Conservation (phyloP, 1,140 invertebrate species). For the Cephus cinctus region DNA sequence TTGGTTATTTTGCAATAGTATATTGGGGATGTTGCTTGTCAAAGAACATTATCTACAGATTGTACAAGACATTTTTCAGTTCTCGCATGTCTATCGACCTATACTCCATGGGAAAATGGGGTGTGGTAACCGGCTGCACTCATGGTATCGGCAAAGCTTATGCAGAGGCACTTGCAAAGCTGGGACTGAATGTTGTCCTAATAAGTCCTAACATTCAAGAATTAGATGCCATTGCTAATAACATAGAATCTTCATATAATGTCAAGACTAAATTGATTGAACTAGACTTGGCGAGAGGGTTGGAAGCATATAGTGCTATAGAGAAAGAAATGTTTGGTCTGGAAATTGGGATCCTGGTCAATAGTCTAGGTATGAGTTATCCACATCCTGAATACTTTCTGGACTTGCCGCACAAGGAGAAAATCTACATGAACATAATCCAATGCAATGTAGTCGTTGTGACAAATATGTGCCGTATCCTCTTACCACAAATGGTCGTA, state of each 20-base stretch:
- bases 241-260: slow-evolving; percentile 55
- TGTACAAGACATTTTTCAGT: slow-evolving; percentile 28
- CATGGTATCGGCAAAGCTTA: slow-evolving; percentile 88
- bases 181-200: slow-evolving; percentile 81
- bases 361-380: slow-evolving; percentile 70
- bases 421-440: slow-evolving; percentile 60
- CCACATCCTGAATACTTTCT: slow-evolving; percentile 61
- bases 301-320: slow-evolving; percentile 56
- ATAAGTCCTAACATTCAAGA: slow-evolving; percentile 83
- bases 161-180: slow-evolving; percentile 73
- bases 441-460: slow-evolving; percentile 73
- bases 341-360: slow-evolving; percentile 68
- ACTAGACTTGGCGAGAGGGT: slow-evolving; percentile 71
- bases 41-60: slow-evolving; percentile 20
- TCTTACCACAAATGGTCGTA: slow-evolving; percentile 66
- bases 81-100: slow-evolving; percentile 22
- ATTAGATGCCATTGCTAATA: slow-evolving; percentile 54
- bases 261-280: slow-evolving; percentile 79
- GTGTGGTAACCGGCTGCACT: slow-evolving; percentile 81
- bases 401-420: slow-evolving; percentile 43
- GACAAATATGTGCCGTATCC: slow-evolving; percentile 76
- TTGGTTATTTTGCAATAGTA: slow-evolving; percentile 34
- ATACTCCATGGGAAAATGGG: slow-evolving; percentile 36
- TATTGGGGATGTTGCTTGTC: slow-evolving; percentile 31
- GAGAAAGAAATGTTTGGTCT: slow-evolving; percentile 55